phyloP scores from a whole-genome alignment of 2,888 invertebrate genomes.

The Eulithis testata region DNA sequence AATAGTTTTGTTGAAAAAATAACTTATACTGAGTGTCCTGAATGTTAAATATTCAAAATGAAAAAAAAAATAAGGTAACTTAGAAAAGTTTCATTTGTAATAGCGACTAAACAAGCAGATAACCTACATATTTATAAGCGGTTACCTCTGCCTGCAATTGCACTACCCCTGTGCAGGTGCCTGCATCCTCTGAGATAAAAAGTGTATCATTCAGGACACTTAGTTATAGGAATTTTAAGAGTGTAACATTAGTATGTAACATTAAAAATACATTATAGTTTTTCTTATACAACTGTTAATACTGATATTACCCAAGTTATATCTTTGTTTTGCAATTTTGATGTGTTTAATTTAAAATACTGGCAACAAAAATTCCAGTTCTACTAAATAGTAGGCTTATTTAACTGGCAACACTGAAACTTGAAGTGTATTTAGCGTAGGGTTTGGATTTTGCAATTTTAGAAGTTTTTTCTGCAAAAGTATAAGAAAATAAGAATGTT shows the following conservation, averaged over 20 bases:
- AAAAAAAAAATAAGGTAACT: no score
- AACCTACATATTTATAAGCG: no score
- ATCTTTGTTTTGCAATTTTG: conserved; percentile 16
- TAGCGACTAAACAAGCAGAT: no score
- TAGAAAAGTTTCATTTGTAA: no score
- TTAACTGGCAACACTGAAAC: conserved; percentile 15
- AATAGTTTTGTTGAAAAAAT: conserved; percentile 6
- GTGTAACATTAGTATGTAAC: neutral
- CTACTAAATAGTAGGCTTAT: conserved; percentile 12
- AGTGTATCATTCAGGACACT: neutral
- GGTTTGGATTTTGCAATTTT: conserved; percentile 11
- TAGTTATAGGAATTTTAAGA: neutral
- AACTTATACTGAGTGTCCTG: neutral
- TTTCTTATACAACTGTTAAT: conserved; percentile 35
- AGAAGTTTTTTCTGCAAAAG: conserved; percentile 17
- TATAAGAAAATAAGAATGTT: conserved; percentile 18
- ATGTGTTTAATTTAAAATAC: conserved; percentile 11
- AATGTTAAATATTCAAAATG: neutral
- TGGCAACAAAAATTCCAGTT: conserved; percentile 19
- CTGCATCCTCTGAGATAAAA: no score
- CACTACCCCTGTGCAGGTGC: no score
- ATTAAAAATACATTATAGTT: conserved; percentile 22
- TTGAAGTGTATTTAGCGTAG: conserved; percentile 5
- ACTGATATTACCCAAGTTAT: conserved; percentile 17
- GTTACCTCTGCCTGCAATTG: no score